Evolutionary conservation across 2,113 vertebrate species (phyloP).

Genomic region (Ageneiosus marmoratus): DNA sequence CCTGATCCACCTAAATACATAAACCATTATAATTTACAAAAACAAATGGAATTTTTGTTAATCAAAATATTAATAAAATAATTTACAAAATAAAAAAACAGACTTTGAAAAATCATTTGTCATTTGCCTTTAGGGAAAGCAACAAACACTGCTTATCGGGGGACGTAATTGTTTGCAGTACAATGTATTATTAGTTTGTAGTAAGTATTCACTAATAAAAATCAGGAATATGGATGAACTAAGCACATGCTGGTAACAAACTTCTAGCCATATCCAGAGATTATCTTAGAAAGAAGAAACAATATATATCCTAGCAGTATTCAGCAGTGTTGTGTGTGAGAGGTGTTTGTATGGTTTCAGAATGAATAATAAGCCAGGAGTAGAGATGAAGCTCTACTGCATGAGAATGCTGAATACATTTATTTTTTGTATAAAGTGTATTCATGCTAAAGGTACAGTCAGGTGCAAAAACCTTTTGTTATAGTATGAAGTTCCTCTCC

Average conservation of each 20-base stretch:
- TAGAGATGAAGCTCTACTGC: neutral
- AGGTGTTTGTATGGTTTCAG: slow-evolving; percentile 1
- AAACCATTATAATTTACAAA: too few relatives aligned
- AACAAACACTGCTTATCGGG: neutral
- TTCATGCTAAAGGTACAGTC: neutral
- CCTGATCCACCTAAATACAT: slow-evolving; percentile 80
- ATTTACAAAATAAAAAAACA: too few relatives aligned
- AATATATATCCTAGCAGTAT: neutral
- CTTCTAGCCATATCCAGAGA: neutral
- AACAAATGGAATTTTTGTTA: too few relatives aligned
- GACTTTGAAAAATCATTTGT: neutral
- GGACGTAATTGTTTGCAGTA: too few relatives aligned
- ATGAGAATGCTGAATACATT: neutral
- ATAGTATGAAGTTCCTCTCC: neutral
- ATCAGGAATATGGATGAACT: neutral
- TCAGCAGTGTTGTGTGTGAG: neutral
- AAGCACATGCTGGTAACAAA: neutral
- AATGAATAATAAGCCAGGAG: neutral
- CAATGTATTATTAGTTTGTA: neutral
- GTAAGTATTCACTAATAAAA: neutral
- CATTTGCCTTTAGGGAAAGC: neutral
- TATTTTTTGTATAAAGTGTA: neutral
- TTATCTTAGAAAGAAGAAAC: neutral
- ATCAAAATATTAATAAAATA: too few relatives aligned
- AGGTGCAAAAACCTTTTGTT: neutral